A percentile compares a stretch with the other conserved stretches of the same genome.
Conservation (phyloP, 2,113 vertebrate genomes). For the Eudyptes chrysolophus region DNA sequence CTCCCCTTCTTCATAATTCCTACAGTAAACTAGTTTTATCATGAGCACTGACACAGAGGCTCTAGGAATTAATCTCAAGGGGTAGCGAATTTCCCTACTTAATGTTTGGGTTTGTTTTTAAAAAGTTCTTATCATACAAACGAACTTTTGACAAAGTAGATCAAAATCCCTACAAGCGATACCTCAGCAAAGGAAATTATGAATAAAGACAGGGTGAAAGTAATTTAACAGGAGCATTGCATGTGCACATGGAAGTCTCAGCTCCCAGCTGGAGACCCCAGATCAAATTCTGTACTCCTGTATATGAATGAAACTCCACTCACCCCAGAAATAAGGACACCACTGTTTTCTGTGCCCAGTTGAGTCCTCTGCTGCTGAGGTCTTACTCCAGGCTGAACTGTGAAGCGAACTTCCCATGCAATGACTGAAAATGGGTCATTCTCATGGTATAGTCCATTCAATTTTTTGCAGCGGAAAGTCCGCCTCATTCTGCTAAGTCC, state of each 20-base stretch:
- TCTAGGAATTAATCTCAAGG: neutral
- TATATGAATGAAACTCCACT: neutral
- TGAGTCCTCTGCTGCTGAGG: neutral
- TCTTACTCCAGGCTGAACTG: neutral
- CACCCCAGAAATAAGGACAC: neutral
- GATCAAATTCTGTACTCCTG: neutral
- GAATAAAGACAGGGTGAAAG: neutral
- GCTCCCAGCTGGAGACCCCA: neutral
- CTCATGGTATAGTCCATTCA: neutral
- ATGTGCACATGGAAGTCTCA: neutral
- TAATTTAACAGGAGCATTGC: neutral
- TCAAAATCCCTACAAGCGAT: neutral
- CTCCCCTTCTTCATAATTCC: neutral
- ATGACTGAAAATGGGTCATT: accelerated
- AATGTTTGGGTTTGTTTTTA: accelerated
- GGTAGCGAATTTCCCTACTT: neutral
- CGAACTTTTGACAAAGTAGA: neutral
- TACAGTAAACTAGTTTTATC: neutral
- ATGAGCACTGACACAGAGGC: neutral
- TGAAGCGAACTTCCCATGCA: neutral
- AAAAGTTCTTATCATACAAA: neutral
- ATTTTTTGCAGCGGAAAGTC: neutral
- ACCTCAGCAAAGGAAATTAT: neutral
- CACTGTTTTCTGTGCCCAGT: neutral
- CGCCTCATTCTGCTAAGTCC: neutral